A percentile compares a stretch with the other conserved stretches of the same genome.
Conservation (phyloP, 1,140 invertebrate species). For the Caenorhabditis latens region DNA sequence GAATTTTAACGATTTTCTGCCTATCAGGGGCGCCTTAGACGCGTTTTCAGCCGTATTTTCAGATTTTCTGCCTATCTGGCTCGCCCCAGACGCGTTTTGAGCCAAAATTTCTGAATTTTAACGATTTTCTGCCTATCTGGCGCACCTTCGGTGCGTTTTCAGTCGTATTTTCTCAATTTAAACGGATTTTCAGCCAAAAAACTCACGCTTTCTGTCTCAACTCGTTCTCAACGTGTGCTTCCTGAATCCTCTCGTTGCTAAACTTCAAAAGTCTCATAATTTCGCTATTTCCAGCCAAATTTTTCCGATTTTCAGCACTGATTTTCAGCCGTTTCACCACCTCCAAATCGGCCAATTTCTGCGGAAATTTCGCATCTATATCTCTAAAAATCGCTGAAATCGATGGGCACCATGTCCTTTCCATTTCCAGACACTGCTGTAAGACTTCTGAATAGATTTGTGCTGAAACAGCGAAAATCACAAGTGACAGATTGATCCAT, state of each 20-base stretch:
- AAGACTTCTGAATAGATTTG: conserved; percentile 13
- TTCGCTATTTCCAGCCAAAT: no score
- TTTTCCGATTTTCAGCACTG: no score
- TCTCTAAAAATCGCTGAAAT: background rate
- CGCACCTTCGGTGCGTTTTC: no score
- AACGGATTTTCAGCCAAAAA: no score
- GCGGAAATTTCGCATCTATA: background rate
- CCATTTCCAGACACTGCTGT: background rate
- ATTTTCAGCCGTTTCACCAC: no score
- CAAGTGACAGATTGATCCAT: conserved; percentile 33
- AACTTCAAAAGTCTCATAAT: background rate
- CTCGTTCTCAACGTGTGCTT: background rate
- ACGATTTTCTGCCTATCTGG: no score
- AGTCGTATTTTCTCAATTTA: background rate
- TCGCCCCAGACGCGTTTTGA: no score
- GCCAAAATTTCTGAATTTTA: no score
- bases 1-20: no score
- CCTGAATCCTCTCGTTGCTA: background rate
- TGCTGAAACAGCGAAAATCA: background rate
- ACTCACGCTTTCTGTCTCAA: conserved; percentile 1
- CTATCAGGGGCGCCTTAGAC: no score
- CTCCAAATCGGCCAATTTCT: background rate
- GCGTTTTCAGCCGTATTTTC: no score
- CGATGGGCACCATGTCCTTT: background rate
- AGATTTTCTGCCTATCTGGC: no score